Conservation (phyloP, 1,140 invertebrate species). For the Drosophila ananassae region DNA sequence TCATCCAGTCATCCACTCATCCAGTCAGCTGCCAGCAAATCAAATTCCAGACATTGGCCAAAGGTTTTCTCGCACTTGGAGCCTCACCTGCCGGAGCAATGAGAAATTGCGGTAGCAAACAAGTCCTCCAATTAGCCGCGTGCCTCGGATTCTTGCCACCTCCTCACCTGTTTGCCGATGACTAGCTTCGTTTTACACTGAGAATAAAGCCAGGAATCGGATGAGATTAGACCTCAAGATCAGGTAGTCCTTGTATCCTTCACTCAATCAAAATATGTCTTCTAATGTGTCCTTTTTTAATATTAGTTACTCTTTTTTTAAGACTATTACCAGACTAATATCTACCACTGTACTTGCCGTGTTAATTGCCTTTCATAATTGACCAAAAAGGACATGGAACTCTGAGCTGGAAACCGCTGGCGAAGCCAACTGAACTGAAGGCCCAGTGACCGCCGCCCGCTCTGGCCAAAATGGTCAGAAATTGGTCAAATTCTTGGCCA, state of each 20-base stretch:
- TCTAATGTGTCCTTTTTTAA: too few relatives aligned
- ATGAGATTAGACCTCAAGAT: background rate
- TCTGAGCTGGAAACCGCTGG: background rate
- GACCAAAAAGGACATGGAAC: slow-evolving; percentile 36
- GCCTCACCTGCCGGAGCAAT: slow-evolving; percentile 9
- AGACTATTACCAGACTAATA: too few relatives aligned
- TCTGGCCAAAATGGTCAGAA: background rate
- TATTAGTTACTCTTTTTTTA: too few relatives aligned
- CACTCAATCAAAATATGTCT: too few relatives aligned
- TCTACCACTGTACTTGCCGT: slow-evolving; percentile 3
- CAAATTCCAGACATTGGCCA: slow-evolving; percentile 43
- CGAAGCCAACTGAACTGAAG: slow-evolving; percentile 2
- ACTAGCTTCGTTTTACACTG: background rate
- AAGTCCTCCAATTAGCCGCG: slow-evolving; percentile 45
- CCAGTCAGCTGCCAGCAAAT: slow-evolving; percentile 18
- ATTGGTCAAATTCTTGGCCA: background rate
- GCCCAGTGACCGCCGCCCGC: too few relatives aligned
- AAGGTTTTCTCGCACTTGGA: slow-evolving; percentile 27
- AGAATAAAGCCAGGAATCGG: background rate
- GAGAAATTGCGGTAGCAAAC: slow-evolving; percentile 46
- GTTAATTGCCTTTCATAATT: slow-evolving; percentile 63
- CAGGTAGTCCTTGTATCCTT: too few relatives aligned
- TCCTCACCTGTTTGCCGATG: background rate
- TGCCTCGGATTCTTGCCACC: slow-evolving; percentile 22
- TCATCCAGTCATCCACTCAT: too few relatives aligned